These are phyloP conservation scores for Adelosebastes latens DNA, from an alignment of 2,797 vertebrate species.

Conservation along the genomic window DNA sequence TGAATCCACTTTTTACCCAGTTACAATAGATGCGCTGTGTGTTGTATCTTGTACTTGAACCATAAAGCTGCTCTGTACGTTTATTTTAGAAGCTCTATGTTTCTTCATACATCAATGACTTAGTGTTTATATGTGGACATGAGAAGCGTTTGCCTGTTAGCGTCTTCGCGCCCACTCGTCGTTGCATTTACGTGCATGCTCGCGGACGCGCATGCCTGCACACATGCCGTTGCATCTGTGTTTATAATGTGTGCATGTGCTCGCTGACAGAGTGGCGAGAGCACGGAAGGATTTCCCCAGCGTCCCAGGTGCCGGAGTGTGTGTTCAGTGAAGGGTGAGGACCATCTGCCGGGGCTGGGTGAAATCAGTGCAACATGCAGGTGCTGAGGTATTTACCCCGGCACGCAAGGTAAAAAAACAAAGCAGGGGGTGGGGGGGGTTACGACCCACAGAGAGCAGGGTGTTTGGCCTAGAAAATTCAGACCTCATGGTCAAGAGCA, in stretches of 20 bases:
- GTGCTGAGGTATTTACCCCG: constrained; percentile 75
- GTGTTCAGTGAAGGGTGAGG: constrained; percentile 67
- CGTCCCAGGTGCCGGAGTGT: constrained; percentile 66
- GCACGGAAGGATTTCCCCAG: constrained; percentile 58
- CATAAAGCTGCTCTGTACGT: neutral
- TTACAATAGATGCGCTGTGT: neutral
- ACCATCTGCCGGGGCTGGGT: constrained; percentile 79
- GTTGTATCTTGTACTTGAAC: neutral
- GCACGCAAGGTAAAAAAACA: constrained; percentile 62
- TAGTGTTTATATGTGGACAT: constrained; percentile 5
- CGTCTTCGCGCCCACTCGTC: neutral
- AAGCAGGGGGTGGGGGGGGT: neutral
- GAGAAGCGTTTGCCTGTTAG: neutral
- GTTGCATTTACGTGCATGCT: constrained; percentile 8
- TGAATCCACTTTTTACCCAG: neutral
- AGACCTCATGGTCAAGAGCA: constrained; percentile 54
- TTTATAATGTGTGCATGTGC: constrained; percentile 44
- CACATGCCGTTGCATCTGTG: constrained; percentile 50
- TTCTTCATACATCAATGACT: neutral
- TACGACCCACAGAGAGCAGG: constrained; percentile 48
- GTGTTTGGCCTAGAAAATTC: constrained; percentile 66
- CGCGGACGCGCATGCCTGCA: constrained; percentile 20
- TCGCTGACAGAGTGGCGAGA: constrained; percentile 40
- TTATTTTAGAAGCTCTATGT: neutral
- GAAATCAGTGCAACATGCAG: constrained; percentile 78